Base-by-base conservation (phyloP, 2,113 vertebrate species). In the Anguilla japonica region DNA sequence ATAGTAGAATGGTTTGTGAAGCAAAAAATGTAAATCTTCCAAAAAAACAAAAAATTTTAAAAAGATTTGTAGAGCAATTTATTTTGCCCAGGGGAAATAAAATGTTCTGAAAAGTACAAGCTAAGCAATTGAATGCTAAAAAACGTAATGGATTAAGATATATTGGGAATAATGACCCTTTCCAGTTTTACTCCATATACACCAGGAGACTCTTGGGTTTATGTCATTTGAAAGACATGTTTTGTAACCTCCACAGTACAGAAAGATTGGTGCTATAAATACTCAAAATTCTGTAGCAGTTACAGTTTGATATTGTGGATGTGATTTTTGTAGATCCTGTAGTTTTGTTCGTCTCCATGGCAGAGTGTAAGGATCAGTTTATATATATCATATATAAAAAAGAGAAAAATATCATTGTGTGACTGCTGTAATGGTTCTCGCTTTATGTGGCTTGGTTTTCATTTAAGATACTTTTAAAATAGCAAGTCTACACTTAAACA, bases 291-390 rank as follows among this genome's bases (percentile, higher is more conserved):
- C 87, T 93, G 94, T 93, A 96, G 94, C 95, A 95, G 93, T 96
- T 95, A 90, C 95, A 96, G 95, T 96, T 96, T 90, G 94, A 93
- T 91, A 89, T 93, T 89, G 91, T 94, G 95, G 94, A 93, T 94
- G 92, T 95, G 90, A 93, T 83, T 91, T 75, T 91, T 90, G 91
- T 93, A 88, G 89, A 93, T 92, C 92, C 92, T 16, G 90, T 94
- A 91, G 93, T 94, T 94, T 93, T 93, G 89, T 95, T 95, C 94
- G 91, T 96, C 93, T 95, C 94, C 89, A 93, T 87, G 94, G 95
- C 94, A 94, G 95, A 92, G 94, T 94, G 94, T 92, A 93, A 92
- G 95, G 94, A 95, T 93, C 93, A 93, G 94, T 92, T 92, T 84
- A 29, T 92, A 60, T 57, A 34, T 56, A 53, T 83, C 2, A 87